A percentile compares a stretch with the other conserved stretches of the same genome.
phyloP scores from a whole-genome alignment of 2,113 vertebrate species.

The Brachypodius melanocephalos region DNA sequence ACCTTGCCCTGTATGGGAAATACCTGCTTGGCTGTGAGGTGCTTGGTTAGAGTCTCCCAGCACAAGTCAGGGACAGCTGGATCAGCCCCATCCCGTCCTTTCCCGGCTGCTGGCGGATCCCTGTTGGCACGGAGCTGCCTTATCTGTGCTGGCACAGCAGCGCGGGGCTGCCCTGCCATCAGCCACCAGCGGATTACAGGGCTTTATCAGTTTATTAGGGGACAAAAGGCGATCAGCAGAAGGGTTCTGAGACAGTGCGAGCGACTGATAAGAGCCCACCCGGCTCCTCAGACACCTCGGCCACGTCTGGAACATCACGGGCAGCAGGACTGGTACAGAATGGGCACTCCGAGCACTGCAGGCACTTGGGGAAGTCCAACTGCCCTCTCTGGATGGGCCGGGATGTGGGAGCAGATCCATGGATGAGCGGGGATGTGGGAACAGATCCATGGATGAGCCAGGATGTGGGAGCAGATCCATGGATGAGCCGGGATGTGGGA shows the following conservation, averaged over 20 bases:
- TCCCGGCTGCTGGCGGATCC: neutral
- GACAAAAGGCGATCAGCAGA: slow-evolving; percentile 54
- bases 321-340: neutral
- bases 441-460: too few relatives aligned
- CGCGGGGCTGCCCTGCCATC: slow-evolving; percentile 12
- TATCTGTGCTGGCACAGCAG: slow-evolving; percentile 14
- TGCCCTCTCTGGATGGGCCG: neutral
- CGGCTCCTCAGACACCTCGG: neutral
- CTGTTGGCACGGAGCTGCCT: neutral
- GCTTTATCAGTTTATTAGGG: slow-evolving; percentile 44
- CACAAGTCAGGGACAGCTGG: neutral
- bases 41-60: neutral
- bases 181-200: slow-evolving; percentile 8
- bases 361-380: neutral
- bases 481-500: too few relatives aligned
- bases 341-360: neutral
- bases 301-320: neutral
- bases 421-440: too few relatives aligned
- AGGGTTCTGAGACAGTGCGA: slow-evolving; percentile 40
- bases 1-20: too few relatives aligned
- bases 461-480: neutral
- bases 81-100: neutral
- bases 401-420: too few relatives aligned
- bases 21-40: too few relatives aligned
- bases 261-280: slow-evolving; percentile 35